Evolutionary conservation across 2,888 invertebrate genomes (phyloP), one percentile per base, ranked within the genome.

Genomic region (Ectemnius cavifrons): DNA sequence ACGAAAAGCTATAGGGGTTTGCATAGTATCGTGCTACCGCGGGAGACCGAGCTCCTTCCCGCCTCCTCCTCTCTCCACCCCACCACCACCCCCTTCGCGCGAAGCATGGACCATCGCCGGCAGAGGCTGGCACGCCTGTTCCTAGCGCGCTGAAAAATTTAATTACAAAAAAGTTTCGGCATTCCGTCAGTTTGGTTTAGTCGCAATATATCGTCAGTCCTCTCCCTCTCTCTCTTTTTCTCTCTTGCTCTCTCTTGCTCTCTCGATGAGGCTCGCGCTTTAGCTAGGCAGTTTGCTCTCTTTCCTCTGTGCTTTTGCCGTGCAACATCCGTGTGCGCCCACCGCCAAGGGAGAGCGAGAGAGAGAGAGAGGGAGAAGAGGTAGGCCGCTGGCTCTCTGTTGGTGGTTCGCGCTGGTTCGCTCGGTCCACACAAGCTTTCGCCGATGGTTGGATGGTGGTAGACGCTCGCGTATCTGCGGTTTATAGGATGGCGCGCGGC

Each of bases 81-180:
- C 3, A 0, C 60, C 52, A 57, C 61, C 46, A 60, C 60, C 23
- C 62, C 52, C 14, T 23, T 61, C 47, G 71, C 59, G 45, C 68
- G 23, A 23, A 2, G 3, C 23, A 23, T 46, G 47, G 27, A 72
- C 37, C 58, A 1, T 64, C 58, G 52, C 37, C 62, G 52, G 49
- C 27, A 66, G 66, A 37, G 37, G 37, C 37, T 37, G 37, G 37
- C 37, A 37, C 37, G 37, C 37, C 67, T 62, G 71, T 79, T 75
- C 73, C 75, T 72, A 73, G 72, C 75, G 80, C 75, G 86, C 84
- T 83, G 87, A 89, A 89, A 89, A 90, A 90, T 91, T 91, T 91
- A 90, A 91, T 91, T 91, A 91, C 88, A 90, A 89, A 90, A 90
- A 91, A 91, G 90, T 91, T 91, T 90, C 89, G 90, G 89, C 90